phyloP scores from a whole-genome alignment of 2,113 vertebrate species.

The Noturus placidus region DNA sequence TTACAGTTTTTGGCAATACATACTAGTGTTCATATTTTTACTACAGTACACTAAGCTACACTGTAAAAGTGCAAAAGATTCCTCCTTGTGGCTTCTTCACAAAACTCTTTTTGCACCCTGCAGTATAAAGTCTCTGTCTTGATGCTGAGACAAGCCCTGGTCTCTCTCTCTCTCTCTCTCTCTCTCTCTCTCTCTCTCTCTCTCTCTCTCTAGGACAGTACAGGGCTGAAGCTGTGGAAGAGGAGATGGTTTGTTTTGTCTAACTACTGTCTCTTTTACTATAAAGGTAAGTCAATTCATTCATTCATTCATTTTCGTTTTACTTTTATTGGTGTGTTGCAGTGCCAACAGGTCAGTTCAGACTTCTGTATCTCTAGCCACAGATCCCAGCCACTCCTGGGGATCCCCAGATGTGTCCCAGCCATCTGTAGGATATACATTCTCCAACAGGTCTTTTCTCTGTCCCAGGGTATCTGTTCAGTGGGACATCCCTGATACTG shows the following conservation, averaged over 20 bases:
- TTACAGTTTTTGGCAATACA: neutral
- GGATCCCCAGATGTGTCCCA: no score
- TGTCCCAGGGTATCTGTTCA: no score
- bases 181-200: slow-evolving; percentile 3
- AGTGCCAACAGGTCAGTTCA: neutral
- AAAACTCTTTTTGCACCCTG: neutral
- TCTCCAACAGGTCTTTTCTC: no score
- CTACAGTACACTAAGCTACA: neutral
- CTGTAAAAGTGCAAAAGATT: neutral
- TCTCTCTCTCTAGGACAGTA: slow-evolving; percentile 76
- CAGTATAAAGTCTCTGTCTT: neutral
- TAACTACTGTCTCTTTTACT: slow-evolving; percentile 87
- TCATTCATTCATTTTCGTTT: neutral
- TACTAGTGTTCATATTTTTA: neutral
- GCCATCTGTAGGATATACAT: no score
- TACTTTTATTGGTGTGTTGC: no score
- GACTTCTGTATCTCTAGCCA: neutral
- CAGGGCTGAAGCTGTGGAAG: slow-evolving; percentile 88
- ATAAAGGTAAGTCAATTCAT: slow-evolving; percentile 65
- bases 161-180: neutral
- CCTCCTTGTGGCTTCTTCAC: neutral
- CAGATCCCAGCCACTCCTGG: no score
- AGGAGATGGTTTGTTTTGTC: slow-evolving; percentile 90
- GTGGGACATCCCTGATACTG: no score
- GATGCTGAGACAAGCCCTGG: neutral